Percentiles rank a stretch among this genome's conserved stretches.
These are phyloP conservation scores for Lethenteron reissneri DNA, from an alignment of 2,113 vertebrate genomes.

Conservation along the genomic window DNA sequence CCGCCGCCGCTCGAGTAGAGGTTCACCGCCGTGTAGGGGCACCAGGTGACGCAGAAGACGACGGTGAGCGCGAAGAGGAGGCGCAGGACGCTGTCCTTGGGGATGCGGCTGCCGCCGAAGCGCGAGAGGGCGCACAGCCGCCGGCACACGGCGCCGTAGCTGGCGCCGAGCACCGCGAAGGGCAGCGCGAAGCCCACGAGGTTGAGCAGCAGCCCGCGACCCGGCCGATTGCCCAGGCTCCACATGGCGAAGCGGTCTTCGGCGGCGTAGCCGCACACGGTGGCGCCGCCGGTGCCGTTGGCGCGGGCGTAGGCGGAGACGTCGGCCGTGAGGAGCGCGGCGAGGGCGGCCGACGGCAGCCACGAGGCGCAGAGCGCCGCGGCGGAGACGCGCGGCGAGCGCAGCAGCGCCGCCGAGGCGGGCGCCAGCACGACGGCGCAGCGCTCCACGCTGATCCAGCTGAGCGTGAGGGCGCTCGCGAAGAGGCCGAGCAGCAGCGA, in stretches of 20 bases:
- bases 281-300: not conserved
- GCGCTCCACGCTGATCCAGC: conserved; percentile 5
- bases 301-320: not conserved
- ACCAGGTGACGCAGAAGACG: not conserved
- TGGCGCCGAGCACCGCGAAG: not conserved
- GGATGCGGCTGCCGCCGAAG: not conserved
- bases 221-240: not conserved
- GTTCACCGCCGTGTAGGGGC: not conserved
- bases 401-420: not conserved
- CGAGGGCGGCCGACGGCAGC: not conserved
- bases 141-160: not conserved
- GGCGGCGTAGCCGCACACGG: not conserved
- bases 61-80: not conserved
- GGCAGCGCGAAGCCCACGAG: not conserved
- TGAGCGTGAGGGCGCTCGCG: not conserved
- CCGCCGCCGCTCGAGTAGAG: not conserved
- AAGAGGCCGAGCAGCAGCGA: not conserved
- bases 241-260: not conserved
- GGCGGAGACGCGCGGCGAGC: not conserved
- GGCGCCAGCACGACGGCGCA: not conserved
- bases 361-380: not conserved
- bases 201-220: not conserved
- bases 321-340: not conserved
- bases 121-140: not conserved
- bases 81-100: not conserved